Percentiles rank a stretch among this genome's conserved stretches.
These are phyloP conservation scores for Oceanodroma leucorhoa DNA, from an alignment of 2,797 vertebrate genomes.

Conservation along the genomic window DNA sequence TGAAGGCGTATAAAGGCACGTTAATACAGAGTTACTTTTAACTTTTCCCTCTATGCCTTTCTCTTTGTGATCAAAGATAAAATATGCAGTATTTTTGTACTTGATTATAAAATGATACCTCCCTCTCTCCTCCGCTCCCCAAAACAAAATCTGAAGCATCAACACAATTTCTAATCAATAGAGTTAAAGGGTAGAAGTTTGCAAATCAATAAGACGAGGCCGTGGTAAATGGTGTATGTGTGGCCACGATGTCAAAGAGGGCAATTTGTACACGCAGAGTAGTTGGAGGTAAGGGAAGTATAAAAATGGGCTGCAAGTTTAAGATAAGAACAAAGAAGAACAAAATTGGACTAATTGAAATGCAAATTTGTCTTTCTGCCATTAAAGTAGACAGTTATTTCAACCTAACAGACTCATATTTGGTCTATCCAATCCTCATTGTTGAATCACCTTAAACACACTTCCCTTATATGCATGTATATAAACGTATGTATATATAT, in stretches of 20 bases:
- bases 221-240: not conserved
- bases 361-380: constrained; percentile 14
- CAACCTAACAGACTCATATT: not conserved
- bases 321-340: constrained; percentile 51
- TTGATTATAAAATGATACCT: constrained; percentile 3
- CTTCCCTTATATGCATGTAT: not conserved
- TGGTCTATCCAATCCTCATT: not conserved
- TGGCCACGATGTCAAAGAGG: not conserved
- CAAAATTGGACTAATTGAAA: constrained; percentile 12
- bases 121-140: not conserved
- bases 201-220: not conserved
- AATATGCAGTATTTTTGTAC: not conserved
- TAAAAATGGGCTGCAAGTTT: constrained; percentile 34
- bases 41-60: constrained; percentile 31
- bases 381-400: constrained; percentile 23
- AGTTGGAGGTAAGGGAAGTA: not conserved
- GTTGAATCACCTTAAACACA: not conserved
- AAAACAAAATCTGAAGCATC: constrained; percentile 9
- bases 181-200: constrained; percentile 42
- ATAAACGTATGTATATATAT: not conserved
- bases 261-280: not conserved
- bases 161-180: constrained; percentile 12
- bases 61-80: constrained; percentile 45
- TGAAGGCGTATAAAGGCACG: constrained; percentile 8
- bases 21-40: constrained; percentile 40